Evolutionary conservation across 1,140 invertebrate genomes (phyloP).

Genomic region (Leptopilina boulardi): DNA sequence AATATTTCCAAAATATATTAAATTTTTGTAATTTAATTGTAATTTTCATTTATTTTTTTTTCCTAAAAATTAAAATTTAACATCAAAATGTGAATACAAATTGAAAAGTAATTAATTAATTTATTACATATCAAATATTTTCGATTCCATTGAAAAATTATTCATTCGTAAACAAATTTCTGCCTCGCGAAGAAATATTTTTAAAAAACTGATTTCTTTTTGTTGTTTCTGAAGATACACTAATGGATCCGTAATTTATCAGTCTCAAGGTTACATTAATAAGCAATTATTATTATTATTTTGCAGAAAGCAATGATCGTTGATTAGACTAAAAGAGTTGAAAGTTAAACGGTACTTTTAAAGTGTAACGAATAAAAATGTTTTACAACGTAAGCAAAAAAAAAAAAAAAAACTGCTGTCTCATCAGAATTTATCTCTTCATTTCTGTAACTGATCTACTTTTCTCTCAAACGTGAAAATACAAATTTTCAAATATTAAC

Average conservation of each 20-base stretch:
- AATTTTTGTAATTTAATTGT: not conserved
- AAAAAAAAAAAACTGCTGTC: not conserved
- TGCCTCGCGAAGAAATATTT: no score
- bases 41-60: no score
- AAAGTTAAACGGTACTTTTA: not conserved
- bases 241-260: not conserved
- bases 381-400: not conserved
- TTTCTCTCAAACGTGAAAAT: not conserved
- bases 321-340: not conserved
- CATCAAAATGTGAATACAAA: no score
- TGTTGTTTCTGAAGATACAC: no score
- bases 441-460: not conserved
- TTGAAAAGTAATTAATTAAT: no score
- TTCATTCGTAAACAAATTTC: no score
- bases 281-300: constrained; percentile 1
- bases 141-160: not conserved
- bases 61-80: no score
- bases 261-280: constrained; percentile 10
- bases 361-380: not conserved
- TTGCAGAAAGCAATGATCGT: not conserved
- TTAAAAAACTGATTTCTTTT: no score
- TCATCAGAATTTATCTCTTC: not conserved
- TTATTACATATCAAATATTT: no score
- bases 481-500: no score
- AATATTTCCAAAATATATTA: not conserved